Evolutionary conservation across 2,113 vertebrate genomes (phyloP).

Genomic region (Archocentrus centrarchus): DNA sequence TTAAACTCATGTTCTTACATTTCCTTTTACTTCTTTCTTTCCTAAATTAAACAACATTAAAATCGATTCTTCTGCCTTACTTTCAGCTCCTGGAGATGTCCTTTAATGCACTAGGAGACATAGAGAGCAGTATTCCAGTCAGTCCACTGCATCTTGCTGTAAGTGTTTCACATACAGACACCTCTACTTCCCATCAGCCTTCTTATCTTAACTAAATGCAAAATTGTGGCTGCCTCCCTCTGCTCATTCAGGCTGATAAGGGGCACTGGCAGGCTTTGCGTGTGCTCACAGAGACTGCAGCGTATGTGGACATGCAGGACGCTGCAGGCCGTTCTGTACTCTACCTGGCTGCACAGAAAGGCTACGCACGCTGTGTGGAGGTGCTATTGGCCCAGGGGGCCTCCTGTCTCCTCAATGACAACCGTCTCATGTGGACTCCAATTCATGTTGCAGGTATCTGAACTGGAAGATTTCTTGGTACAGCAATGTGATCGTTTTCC

Average conservation of each 20-base stretch:
- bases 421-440: slow-evolving; percentile 91
- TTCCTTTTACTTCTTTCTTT: background rate
- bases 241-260: slow-evolving; percentile 87
- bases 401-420: slow-evolving; percentile 91
- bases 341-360: slow-evolving; percentile 92
- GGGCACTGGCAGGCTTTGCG: slow-evolving; percentile 97
- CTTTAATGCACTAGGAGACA: slow-evolving; percentile 96
- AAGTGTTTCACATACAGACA: slow-evolving; percentile 73
- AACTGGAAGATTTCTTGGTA: background rate
- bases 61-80: background rate
- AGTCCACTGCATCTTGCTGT: slow-evolving; percentile 99
- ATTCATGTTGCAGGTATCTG: slow-evolving; percentile 91
- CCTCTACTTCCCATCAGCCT: background rate
- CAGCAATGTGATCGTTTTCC: background rate
- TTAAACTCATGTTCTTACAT: background rate
- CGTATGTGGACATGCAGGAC: slow-evolving; percentile 94
- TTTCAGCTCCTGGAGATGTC: slow-evolving; percentile 96
- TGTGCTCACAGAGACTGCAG: slow-evolving; percentile 92
- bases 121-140: slow-evolving; percentile 94
- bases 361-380: slow-evolving; percentile 91
- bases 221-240: slow-evolving; percentile 6
- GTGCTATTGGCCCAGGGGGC: slow-evolving; percentile 93
- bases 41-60: background rate
- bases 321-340: slow-evolving; percentile 91
- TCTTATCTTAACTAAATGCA: background rate